A percentile compares a stretch with the other conserved stretches of the same genome.
phyloP scores from a whole-genome alignment of 2,797 vertebrate genomes.

The Onychomys leucogaster region DNA sequence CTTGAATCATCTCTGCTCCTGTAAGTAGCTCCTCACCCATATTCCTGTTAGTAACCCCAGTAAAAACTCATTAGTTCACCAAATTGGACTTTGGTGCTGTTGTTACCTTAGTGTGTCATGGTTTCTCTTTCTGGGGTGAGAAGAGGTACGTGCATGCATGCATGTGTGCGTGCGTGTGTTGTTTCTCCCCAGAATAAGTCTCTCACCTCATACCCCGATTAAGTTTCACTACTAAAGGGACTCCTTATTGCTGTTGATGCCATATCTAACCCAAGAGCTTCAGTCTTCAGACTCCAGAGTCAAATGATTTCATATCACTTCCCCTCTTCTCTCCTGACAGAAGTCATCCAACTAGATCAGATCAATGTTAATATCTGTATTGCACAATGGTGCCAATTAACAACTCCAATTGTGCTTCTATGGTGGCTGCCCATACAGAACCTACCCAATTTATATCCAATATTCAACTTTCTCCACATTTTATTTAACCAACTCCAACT shows the following conservation, averaged over 20 bases:
- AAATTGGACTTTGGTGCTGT: not conserved
- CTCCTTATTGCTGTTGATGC: not conserved
- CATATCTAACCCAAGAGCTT: not conserved
- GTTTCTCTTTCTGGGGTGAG: not conserved
- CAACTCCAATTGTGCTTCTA: not conserved
- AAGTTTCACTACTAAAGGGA: constrained; percentile 8
- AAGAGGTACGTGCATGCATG: not conserved
- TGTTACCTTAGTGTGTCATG: not conserved
- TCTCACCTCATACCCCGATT: not conserved
- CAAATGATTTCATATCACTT: constrained; percentile 39
- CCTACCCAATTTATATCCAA: not conserved
- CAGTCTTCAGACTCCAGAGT: not conserved
- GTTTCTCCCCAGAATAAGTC: not conserved
- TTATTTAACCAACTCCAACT: not conserved
- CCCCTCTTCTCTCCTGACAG: not conserved
- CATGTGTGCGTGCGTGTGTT: not conserved
- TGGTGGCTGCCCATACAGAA: not conserved
- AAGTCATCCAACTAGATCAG: constrained; percentile 7
- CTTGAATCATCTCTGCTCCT: not conserved
- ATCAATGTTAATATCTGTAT: not conserved
- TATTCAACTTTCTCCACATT: not conserved
- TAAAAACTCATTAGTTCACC: not conserved
- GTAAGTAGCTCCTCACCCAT: not conserved
- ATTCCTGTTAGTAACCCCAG: not conserved
- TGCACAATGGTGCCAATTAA: not conserved